These are phyloP conservation scores for Metellina segmentata DNA, from an alignment of 2,888 invertebrate genomes.

Conservation along the genomic window DNA sequence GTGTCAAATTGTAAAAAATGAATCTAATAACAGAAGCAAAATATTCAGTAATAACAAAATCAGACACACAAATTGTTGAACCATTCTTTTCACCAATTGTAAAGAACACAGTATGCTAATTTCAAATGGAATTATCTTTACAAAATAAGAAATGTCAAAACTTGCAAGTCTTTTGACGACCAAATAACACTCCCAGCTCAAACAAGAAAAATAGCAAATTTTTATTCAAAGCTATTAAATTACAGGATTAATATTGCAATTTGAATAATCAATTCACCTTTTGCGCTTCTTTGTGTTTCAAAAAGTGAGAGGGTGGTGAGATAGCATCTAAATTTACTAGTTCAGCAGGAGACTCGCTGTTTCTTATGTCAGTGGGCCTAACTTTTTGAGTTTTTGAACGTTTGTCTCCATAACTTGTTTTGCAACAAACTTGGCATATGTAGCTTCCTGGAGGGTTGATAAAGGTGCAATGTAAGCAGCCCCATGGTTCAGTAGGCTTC, in stretches of 20 bases:
- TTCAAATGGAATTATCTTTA: neutral
- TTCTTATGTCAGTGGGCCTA: slow-evolving; percentile 13
- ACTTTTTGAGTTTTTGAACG: neutral
- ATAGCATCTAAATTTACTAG: slow-evolving; percentile 66
- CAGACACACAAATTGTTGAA: neutral
- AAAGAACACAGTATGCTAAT: neutral
- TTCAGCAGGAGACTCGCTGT: slow-evolving; percentile 63
- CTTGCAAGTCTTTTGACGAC: neutral
- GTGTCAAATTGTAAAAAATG: neutral
- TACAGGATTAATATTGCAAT: slow-evolving; percentile 7
- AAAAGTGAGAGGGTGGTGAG: slow-evolving; percentile 46
- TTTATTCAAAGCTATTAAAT: slow-evolving; percentile 3
- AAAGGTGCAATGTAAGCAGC: slow-evolving; percentile 94
- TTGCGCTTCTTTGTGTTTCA: slow-evolving; percentile 55
- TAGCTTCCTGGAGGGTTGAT: slow-evolving; percentile 90
- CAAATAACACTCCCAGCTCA: slow-evolving; percentile 31
- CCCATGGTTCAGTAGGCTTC: slow-evolving; percentile 84
- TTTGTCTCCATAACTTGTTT: slow-evolving; percentile 83
- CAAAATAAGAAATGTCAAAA: neutral
- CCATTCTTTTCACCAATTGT: neutral
- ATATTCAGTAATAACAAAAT: neutral
- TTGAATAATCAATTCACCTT: slow-evolving; percentile 71
- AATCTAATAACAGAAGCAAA: neutral
- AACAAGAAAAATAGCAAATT: neutral
- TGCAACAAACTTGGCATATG: slow-evolving; percentile 92